These are phyloP conservation scores for Uropetala carovei DNA, from an alignment of 2,888 invertebrate genomes.

Conservation along the genomic window DNA sequence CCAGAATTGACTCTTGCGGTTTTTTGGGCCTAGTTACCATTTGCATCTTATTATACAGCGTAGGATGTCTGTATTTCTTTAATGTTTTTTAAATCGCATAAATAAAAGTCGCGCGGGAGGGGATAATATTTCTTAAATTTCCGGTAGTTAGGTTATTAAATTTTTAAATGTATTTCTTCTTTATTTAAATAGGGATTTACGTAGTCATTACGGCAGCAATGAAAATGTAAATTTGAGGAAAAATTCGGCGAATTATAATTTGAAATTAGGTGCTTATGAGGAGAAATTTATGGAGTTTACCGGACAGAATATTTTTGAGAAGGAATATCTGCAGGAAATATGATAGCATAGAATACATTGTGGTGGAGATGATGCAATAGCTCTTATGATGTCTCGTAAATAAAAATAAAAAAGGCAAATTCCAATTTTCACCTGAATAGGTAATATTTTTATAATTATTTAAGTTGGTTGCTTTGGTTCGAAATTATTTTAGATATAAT, in stretches of 20 bases:
- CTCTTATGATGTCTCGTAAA: no score
- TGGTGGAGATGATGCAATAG: no score
- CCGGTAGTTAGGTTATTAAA: background rate
- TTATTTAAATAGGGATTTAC: background rate
- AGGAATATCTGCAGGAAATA: background rate
- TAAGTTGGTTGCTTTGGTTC: no score
- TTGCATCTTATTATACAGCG: background rate
- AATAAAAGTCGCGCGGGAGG: background rate
- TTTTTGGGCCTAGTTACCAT: constrained; percentile 2
- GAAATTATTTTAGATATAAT: no score
- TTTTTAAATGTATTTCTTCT: background rate
- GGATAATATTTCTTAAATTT: background rate
- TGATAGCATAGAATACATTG: no score
- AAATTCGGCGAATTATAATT: background rate
- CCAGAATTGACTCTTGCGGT: constrained; percentile 18
- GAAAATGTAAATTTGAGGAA: constrained; percentile 31
- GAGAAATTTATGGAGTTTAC: background rate
- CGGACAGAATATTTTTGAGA: background rate
- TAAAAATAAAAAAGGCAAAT: no score
- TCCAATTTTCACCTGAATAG: no score
- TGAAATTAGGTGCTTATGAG: constrained; percentile 9
- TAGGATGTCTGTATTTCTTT: background rate
- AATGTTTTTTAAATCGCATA: background rate
- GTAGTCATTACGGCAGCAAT: background rate
- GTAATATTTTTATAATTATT: no score